phyloP scores from a whole-genome alignment of 2,113 vertebrate species.

The Pollimyrus isidori region DNA sequence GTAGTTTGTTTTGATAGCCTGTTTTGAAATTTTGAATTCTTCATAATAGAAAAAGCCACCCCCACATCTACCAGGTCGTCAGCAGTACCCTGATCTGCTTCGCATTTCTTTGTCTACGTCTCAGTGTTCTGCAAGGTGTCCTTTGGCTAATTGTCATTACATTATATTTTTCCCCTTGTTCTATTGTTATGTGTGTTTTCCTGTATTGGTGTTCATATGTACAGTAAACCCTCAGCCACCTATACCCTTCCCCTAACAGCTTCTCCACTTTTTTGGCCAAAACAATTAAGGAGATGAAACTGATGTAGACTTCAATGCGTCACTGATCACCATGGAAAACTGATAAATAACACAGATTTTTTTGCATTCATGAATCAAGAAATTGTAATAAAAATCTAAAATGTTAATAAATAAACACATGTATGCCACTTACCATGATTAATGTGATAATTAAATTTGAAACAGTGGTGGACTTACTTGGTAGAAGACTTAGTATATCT shows the following conservation, averaged over 20 bases:
- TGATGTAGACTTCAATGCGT: not conserved
- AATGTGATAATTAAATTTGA: not conserved
- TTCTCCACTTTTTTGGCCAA: not conserved
- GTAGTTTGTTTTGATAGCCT: constrained; percentile 16
- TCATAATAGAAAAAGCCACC: constrained; percentile 1
- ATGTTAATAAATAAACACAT: not conserved
- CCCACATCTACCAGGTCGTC: not conserved
- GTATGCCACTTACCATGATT: not conserved
- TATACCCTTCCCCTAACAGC: not conserved
- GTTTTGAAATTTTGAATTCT: constrained; percentile 16
- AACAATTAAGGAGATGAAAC: not conserved
- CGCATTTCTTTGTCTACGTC: not conserved
- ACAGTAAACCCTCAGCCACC: not conserved
- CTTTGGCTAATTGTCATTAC: not conserved
- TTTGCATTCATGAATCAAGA: not conserved
- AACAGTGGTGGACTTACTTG: not conserved
- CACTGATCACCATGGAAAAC: not conserved
- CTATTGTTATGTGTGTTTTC: not conserved
- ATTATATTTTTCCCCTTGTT: not conserved
- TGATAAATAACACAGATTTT: not conserved
- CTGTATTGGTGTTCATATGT: not conserved
- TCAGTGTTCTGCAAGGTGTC: not conserved
- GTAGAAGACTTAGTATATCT: not conserved
- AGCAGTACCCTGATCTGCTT: not conserved
- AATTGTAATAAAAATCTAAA: not conserved